Evolutionary conservation across 1,140 invertebrate species (phyloP).

Genomic region (Popillia japonica): DNA sequence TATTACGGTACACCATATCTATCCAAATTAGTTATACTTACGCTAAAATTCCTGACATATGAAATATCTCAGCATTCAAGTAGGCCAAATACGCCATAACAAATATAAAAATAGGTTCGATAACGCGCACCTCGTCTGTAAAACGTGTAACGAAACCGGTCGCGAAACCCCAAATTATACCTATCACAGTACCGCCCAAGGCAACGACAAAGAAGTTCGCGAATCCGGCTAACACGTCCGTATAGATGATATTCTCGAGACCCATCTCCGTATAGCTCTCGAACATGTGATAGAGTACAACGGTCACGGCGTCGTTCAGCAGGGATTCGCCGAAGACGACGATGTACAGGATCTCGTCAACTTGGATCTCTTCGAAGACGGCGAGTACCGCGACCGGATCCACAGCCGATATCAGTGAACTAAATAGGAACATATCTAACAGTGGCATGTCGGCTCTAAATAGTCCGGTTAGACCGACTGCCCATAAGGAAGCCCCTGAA

Average conservation of each 20-base stretch:
- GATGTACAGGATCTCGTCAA: constrained; percentile 98
- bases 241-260: constrained; percentile 74
- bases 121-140: constrained; percentile 94
- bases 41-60: constrained; percentile 97
- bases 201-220: constrained; percentile 95
- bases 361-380: constrained; percentile 99
- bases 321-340: constrained; percentile 99
- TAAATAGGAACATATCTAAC: constrained; percentile 92
- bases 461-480: constrained; percentile 81
- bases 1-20: too few species aligned
- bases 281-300: constrained; percentile 95
- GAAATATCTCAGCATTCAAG: constrained; percentile 96
- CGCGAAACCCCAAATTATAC: constrained; percentile 93
- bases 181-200: constrained; percentile 92
- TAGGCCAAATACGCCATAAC: constrained; percentile 99
- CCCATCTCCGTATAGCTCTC: constrained; percentile 91
- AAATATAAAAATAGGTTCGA: constrained; percentile 98
- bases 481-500: constrained; percentile 87
- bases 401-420: constrained; percentile 96
- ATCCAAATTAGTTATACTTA: too few species aligned
- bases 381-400: constrained; percentile 98
- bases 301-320: constrained; percentile 96
- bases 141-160: constrained; percentile 96
- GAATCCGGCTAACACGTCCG: constrained; percentile 85
- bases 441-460: constrained; percentile 76